Evolutionary conservation across 2,888 invertebrate genomes (phyloP).

Genomic region (Agonopterix subpropinquella): DNA sequence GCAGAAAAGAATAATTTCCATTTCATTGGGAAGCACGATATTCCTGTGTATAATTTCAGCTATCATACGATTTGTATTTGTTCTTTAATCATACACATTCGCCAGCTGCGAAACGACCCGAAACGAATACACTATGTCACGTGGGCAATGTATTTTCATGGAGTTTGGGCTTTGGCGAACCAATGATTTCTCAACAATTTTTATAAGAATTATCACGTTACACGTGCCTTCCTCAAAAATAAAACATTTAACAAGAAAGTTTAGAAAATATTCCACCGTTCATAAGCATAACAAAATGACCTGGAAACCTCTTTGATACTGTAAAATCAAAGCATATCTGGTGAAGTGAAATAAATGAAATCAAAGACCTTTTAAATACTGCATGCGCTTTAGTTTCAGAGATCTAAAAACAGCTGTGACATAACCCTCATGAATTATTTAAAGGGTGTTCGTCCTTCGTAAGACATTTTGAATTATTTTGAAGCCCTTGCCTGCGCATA

Average conservation of each 20-base stretch:
- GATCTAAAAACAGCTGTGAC: conserved; percentile 41
- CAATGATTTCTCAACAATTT: not conserved
- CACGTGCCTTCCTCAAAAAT: conserved; percentile 1
- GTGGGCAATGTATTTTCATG: too few relatives aligned
- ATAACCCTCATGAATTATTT: conserved; percentile 63
- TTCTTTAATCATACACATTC: too few relatives aligned
- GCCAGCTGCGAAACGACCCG: too few relatives aligned
- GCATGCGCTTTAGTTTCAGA: conserved; percentile 26
- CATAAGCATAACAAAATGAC: conserved; percentile 1
- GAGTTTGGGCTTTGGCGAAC: too few relatives aligned
- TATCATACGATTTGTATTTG: too few relatives aligned
- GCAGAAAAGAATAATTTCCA: too few relatives aligned
- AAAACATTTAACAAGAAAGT: conserved; percentile 2
- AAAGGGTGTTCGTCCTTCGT: conserved; percentile 46
- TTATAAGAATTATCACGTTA: not conserved
- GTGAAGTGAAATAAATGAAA: conserved; percentile 39
- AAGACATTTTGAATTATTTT: conserved; percentile 63
- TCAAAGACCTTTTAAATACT: conserved; percentile 33
- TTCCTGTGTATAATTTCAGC: too few relatives aligned
- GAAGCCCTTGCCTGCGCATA: conserved; percentile 51
- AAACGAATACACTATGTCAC: too few relatives aligned
- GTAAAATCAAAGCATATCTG: conserved; percentile 21
- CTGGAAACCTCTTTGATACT: conserved; percentile 33
- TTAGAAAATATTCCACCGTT: not conserved
- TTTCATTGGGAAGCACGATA: too few relatives aligned